A percentile compares a stretch with the other conserved stretches of the same genome.
Evolutionary conservation across 2,888 invertebrate species (phyloP).

Genomic region (Cheilosia scutellata): DNA sequence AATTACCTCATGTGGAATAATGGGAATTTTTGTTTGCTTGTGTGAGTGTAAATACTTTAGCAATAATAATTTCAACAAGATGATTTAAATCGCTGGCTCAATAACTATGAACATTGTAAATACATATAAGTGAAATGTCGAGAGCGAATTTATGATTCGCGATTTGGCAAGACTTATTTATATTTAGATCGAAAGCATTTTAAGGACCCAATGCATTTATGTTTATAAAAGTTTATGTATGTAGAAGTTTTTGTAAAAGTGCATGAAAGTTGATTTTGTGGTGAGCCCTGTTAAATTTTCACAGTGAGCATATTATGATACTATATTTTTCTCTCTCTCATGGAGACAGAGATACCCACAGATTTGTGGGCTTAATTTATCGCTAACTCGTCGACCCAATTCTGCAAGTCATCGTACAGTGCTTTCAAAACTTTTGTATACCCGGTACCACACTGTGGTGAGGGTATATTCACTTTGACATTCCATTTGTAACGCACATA

Average conservation of each 20-base stretch:
- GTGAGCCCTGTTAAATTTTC: no score
- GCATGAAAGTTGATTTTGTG: not conserved
- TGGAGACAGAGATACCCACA: no score
- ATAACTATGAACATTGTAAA: not conserved
- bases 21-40: constrained; percentile 5
- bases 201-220: constrained; percentile 2
- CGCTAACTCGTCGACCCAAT: no score
- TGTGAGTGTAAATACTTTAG: not conserved
- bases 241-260: constrained; percentile 10
- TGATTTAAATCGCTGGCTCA: not conserved
- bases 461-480: no score
- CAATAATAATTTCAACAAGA: not conserved
- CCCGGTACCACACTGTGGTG: no score
- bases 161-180: not conserved
- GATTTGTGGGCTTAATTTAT: no score
- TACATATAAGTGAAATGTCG: not conserved
- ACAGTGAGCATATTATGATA: no score
- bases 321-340: no score
- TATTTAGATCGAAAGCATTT: not conserved
- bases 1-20: constrained; percentile 32
- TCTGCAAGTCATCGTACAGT: no score
- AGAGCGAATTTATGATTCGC: not conserved
- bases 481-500: no score
- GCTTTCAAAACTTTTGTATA: no score
- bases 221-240: no score